Evolutionary conservation across 1,140 invertebrate species (phyloP), one percentile per base, ranked within the genome.

Genomic region (Phortica variegata): DNA sequence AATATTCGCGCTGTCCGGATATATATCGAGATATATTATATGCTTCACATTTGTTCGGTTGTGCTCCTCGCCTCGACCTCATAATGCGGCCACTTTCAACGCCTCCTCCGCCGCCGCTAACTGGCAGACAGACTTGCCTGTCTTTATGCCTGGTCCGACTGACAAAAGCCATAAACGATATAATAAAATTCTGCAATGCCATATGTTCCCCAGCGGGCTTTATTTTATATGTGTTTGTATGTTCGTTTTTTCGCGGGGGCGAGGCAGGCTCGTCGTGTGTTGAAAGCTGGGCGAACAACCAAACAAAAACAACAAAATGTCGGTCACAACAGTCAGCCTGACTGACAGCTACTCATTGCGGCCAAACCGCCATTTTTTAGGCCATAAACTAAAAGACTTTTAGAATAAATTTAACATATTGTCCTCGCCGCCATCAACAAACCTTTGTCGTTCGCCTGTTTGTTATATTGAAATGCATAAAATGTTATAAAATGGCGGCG

Each of bases 121-220:
- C 26, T 36, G 47, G n/a, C n/a, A n/a, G n/a, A n/a, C n/a, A n/a
- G n/a, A n/a, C n/a, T n/a, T n/a, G n/a, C n/a, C n/a, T n/a, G n/a
- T n/a, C n/a, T n/a, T n/a, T n/a, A n/a, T n/a, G n/a, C n/a, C n/a
- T n/a, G n/a, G n/a, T n/a, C n/a, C 23, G 44, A 31, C 45, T 46
- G 58, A 66, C 62, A 66, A 66, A 68, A 66, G 63, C 63, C 63
- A 66, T 66, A 66, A 66, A 66, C 63, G 63, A 54, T 60, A 59
- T 63, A 68, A 66, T 66, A 66, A 66, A 66, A 66, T 66, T 66
- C 63, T 68, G 63, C 63, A 66, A 60, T 60, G 63, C 63, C 63
- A 66, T 66, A 66, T 66, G 63, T 66, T 66, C 63, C 63, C 63
- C 63, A 66, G 63, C 59, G 63, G 63, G 63, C 59, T 68, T 66